Evolutionary conservation across 2,888 invertebrate genomes (phyloP).

Genomic region (Chymomyza procnemis): DNA sequence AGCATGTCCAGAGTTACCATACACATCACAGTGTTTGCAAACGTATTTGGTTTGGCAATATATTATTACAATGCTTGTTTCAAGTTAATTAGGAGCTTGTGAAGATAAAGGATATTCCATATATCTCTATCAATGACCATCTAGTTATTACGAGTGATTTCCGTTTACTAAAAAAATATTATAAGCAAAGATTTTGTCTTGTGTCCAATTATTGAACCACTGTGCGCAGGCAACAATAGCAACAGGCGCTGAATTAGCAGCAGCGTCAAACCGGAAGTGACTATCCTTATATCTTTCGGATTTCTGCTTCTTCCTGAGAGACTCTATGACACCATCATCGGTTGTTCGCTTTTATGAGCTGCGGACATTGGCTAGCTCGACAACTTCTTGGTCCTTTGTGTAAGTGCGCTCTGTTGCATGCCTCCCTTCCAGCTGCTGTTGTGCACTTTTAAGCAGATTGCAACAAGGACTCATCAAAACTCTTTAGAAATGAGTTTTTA

Average conservation of each 20-base stretch:
- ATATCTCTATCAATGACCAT: too few species aligned
- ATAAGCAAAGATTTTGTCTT: too few species aligned
- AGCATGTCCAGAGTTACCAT: not conserved
- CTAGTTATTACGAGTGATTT: too few species aligned
- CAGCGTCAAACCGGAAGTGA: slow-evolving; percentile 38
- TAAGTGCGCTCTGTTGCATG: not conserved
- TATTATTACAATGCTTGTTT: too few species aligned
- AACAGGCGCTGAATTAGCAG: slow-evolving; percentile 69
- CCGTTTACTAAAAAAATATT: too few species aligned
- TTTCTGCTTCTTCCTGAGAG: too few species aligned
- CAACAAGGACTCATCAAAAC: slow-evolving; percentile 54
- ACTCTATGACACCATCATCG: not conserved
- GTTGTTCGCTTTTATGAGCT: not conserved
- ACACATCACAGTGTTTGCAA: too few species aligned
- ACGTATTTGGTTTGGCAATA: not conserved
- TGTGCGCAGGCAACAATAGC: slow-evolving; percentile 48
- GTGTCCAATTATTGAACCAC: too few species aligned
- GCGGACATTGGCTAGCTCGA: not conserved
- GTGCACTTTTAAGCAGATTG: slow-evolving; percentile 13
- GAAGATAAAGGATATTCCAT: too few species aligned
- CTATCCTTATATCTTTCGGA: not conserved
- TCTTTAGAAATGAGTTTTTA: slow-evolving; percentile 69
- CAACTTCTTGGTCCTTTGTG: too few species aligned
- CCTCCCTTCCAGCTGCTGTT: not conserved
- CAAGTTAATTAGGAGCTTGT: too few species aligned